Conservation (phyloP, 2,113 vertebrate genomes). For the Albula goreensis region DNA sequence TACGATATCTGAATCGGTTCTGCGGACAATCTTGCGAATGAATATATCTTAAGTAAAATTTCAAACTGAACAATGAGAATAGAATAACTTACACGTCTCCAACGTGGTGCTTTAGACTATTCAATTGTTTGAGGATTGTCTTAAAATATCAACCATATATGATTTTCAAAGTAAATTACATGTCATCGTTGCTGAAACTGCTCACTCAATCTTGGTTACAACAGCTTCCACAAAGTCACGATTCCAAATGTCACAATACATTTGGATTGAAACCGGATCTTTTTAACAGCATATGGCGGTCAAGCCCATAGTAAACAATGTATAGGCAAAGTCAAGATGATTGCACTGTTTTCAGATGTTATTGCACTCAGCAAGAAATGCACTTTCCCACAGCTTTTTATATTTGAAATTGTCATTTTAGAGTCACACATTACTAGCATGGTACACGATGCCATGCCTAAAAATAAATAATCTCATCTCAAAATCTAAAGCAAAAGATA, state of each 20-base stretch:
- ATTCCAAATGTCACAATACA: not conserved
- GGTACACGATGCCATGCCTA: not conserved
- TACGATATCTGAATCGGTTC: no score
- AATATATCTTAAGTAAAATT: no score
- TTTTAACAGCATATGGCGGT: not conserved
- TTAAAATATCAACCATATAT: slow-evolving; percentile 43
- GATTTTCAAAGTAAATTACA: slow-evolving; percentile 17
- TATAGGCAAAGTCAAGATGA: not conserved
- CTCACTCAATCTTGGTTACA: no score
- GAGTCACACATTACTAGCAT: not conserved
- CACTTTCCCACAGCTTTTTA: slow-evolving; percentile 17
- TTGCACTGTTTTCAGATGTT: slow-evolving; percentile 29
- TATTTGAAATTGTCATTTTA: slow-evolving; percentile 8
- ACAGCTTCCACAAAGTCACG: no score
- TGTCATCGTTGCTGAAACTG: not conserved
- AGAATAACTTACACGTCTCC: no score
- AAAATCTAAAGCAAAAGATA: not conserved
- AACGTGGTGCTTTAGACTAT: not conserved
- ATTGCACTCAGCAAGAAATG: slow-evolving; percentile 25
- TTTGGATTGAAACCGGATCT: not conserved
- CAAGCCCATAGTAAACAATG: slow-evolving; percentile 15
- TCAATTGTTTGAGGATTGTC: slow-evolving; percentile 59
- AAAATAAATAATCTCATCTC: not conserved
- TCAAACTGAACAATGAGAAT: no score
- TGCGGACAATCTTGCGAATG: no score